Percentiles rank a stretch among this genome's conserved stretches.
phyloP scores from a whole-genome alignment of 2,113 vertebrate species.

The Phalacrocorax carbo region DNA sequence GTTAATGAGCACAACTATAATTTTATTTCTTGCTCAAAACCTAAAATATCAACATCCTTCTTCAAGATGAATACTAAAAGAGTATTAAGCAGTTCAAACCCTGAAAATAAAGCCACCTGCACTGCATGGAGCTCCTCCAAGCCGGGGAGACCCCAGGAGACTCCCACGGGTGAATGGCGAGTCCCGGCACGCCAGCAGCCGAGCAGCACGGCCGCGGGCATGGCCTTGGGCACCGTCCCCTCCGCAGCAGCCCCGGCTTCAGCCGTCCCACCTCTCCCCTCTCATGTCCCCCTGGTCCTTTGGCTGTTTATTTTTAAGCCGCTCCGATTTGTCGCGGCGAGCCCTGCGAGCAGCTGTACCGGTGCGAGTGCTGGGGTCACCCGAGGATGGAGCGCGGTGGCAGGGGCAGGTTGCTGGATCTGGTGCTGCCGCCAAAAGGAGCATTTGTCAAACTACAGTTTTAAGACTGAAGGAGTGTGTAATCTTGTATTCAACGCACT shows the following conservation, averaged over 20 bases:
- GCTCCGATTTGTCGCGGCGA: accelerated
- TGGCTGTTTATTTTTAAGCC: accelerated
- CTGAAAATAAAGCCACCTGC: background rate
- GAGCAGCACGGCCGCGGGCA: background rate
- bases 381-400: background rate
- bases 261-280: background rate
- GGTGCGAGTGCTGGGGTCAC: background rate
- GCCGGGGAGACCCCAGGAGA: background rate
- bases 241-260: background rate
- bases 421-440: constrained; percentile 40
- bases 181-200: no score
- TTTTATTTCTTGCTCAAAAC: background rate
- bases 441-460: background rate
- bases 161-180: accelerated
- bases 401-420: background rate
- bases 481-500: accelerated
- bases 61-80: background rate
- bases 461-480: accelerated
- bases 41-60: background rate
- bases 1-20: background rate
- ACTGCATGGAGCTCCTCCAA: accelerated
- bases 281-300: background rate
- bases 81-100: background rate
- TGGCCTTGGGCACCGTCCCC: no score
- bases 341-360: background rate